A percentile compares a stretch with the other conserved stretches of the same genome.
Conservation (phyloP, 2,888 invertebrate genomes). For the Apamea anceps region DNA sequence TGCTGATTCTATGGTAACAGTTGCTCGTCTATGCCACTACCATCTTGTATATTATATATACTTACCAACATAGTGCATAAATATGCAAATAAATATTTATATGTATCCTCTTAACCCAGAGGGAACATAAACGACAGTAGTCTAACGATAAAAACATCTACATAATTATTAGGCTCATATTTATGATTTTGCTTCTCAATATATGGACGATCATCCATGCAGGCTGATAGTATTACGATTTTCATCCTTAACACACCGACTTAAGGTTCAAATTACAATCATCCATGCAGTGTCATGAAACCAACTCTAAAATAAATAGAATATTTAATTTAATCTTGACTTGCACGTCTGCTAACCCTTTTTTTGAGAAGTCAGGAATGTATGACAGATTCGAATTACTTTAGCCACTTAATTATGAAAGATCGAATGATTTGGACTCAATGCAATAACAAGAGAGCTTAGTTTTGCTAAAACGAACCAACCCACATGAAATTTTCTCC, state of each 20-base stretch:
- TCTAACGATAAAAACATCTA: neutral
- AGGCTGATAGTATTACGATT: neutral
- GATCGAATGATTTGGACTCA: neutral
- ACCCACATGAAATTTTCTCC: neutral
- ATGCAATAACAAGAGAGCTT: neutral
- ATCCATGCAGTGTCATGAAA: constrained; percentile 2
- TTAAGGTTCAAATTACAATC: constrained; percentile 5
- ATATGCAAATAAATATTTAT: no score
- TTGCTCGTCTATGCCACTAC: no score
- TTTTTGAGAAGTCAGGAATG: constrained; percentile 22
- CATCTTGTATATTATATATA: neutral
- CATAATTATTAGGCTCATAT: no score
- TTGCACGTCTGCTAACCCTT: neutral
- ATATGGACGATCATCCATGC: neutral
- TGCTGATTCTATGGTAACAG: neutral
- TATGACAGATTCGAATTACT: constrained; percentile 8
- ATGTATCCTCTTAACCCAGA: neutral
- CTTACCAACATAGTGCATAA: neutral
- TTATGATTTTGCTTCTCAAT: neutral
- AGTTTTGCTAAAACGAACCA: neutral
- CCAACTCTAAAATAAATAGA: neutral
- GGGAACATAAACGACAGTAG: neutral
- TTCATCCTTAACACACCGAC: neutral
- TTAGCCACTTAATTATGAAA: neutral
- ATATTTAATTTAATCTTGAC: constrained; percentile 13